phyloP scores from a whole-genome alignment of 1,140 invertebrate genomes.

The Lasaia peninsularis region DNA sequence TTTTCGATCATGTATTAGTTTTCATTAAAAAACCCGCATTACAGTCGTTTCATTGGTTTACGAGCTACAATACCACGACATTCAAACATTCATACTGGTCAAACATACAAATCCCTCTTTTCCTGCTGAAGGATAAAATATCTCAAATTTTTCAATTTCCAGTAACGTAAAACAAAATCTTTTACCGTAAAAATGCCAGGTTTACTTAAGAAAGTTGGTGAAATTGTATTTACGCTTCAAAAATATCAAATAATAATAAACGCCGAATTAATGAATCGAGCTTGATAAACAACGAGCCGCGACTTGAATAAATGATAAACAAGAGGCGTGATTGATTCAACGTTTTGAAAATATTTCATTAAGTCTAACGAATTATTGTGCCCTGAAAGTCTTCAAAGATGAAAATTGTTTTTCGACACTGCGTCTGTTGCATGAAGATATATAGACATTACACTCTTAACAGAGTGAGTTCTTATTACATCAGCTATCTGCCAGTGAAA shows the following conservation, averaged over 20 bases:
- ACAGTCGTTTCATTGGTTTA: too few species aligned
- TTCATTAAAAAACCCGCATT: too few species aligned
- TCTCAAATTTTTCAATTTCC: background rate
- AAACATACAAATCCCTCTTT: too few species aligned
- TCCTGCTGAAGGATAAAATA: too few species aligned
- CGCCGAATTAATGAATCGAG: background rate
- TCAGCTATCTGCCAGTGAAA: too few species aligned
- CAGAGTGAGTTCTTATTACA: too few species aligned
- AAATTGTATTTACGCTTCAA: background rate
- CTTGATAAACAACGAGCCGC: background rate
- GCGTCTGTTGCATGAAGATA: too few species aligned
- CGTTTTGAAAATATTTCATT: background rate
- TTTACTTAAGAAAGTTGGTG: background rate
- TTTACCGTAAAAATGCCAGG: background rate
- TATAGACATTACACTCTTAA: too few species aligned
- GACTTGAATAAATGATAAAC: constrained; percentile 9
- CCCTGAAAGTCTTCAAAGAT: background rate
- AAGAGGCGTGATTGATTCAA: constrained; percentile 4
- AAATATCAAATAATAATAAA: constrained; percentile 12
- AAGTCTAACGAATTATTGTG: constrained; percentile 4
- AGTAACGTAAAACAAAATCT: background rate
- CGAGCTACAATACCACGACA: too few species aligned
- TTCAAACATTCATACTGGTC: too few species aligned
- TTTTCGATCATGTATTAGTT: too few species aligned
- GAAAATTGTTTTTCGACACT: too few species aligned